Evolutionary conservation across 2,888 invertebrate species (phyloP), one percentile per base, ranked within the genome.

Genomic region (Caenorhabditis sulstoni): DNA sequence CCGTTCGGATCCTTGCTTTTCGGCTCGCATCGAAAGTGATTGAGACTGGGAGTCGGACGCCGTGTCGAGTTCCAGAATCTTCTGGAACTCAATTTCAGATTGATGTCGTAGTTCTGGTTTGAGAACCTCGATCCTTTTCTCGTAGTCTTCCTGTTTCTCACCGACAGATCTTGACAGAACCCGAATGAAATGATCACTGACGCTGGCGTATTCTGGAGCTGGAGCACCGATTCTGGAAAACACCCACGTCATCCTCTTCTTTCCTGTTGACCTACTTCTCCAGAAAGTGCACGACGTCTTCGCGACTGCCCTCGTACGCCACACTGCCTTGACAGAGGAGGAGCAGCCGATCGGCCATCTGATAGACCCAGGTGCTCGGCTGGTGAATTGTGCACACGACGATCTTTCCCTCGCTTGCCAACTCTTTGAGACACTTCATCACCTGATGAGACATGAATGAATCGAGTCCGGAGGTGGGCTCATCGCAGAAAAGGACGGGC

Each of bases 371-470:
- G 0, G 96, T 96, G 0, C 95, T 95, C 0, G 97, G 97, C 91
- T 97, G 97, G 92, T 97, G 97, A 82, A 97, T 95, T 0, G 96
- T 96, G 87, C 95, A 94, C 22, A 97, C 93, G 62, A 97, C 94
- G 0, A 96, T 96, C 91, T 95, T 96, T 22, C 96, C 95, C 85
- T 94, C 90, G 7, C 84, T 74, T 4, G 70, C 53, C 20, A 70
- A 23, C 3, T 52, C 35, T 45, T 47, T 41, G 12, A 73, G 62
- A 11, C 55, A 62, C 49, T 47, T 45, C 49, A 73, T 73, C 49
- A 64, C 73, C 70, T 85, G 84, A 12, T 71, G 59, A 11, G 85
- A 79, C 84, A 84, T 84, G 61, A 80, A 85, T 2, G 86, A 73
- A 41, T 86, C 86, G n/a, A 86, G 75, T 18, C 85, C 81, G 18